Evolutionary conservation across 2,888 invertebrate species (phyloP).

Genomic region (Sarcophaga subvicina): DNA sequence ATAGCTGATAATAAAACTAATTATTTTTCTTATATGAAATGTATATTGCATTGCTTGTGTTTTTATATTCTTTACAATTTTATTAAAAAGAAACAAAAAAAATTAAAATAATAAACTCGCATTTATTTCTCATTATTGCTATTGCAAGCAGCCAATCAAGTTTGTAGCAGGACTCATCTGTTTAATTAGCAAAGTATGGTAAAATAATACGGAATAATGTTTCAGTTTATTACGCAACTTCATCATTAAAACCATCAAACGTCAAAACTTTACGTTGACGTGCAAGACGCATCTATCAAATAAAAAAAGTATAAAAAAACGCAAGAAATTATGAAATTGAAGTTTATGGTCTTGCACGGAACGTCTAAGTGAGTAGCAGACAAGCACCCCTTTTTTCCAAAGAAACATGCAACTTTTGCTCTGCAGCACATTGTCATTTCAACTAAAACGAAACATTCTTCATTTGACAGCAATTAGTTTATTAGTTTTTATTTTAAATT

Average conservation of each 20-base stretch:
- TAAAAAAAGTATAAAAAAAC: neutral
- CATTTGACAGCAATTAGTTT: slow-evolving; percentile 70
- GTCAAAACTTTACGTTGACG: slow-evolving; percentile 58
- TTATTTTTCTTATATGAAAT: too few relatives aligned
- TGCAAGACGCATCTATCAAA: slow-evolving; percentile 52
- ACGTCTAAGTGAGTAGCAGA: neutral
- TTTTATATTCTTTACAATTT: too few relatives aligned
- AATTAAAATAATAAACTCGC: neutral
- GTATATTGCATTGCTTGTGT: too few relatives aligned
- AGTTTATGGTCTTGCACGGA: slow-evolving; percentile 43
- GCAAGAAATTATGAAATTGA: slow-evolving; percentile 41
- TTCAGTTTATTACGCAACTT: slow-evolving; percentile 30
- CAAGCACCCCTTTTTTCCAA: slow-evolving; percentile 22
- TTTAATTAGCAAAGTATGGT: slow-evolving; percentile 56
- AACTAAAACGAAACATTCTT: slow-evolving; percentile 60
- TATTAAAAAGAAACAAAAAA: too few relatives aligned
- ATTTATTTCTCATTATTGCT: neutral
- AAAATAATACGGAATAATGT: slow-evolving; percentile 8
- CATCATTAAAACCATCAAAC: slow-evolving; percentile 63
- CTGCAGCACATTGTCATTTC: slow-evolving; percentile 57
- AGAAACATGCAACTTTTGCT: slow-evolving; percentile 52
- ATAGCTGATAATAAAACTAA: too few relatives aligned
- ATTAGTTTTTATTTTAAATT: slow-evolving; percentile 68
- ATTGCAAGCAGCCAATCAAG: neutral
- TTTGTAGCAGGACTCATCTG: slow-evolving; percentile 35